Evolutionary conservation across 2,888 invertebrate genomes (phyloP).

Genomic region (Podotricha telesiphe): DNA sequence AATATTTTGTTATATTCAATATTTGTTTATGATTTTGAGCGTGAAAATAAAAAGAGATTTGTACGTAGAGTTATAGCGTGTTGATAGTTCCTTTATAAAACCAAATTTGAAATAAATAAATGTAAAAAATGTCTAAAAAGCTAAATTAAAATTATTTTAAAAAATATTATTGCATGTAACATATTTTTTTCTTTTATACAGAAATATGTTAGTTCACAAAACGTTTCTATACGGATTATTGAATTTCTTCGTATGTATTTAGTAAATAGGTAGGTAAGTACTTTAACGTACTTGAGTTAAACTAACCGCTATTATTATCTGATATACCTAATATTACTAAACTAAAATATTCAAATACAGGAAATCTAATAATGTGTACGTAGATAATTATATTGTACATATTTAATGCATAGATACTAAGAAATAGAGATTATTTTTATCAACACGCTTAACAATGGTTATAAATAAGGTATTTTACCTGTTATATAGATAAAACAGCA

Average conservation of each 20-base stretch:
- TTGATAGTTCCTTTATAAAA: no score
- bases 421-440: constrained; percentile 9
- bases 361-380: background rate
- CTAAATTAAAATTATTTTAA: no score
- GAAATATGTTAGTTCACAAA: background rate
- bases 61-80: no score
- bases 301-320: background rate
- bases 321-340: background rate
- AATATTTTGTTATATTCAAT: background rate
- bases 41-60: no score
- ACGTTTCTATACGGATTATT: background rate
- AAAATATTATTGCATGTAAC: no score
- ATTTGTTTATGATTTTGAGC: background rate
- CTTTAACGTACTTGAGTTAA: background rate
- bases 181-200: no score
- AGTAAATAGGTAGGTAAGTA: background rate
- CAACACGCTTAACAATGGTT: background rate
- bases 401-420: background rate
- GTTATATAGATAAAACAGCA: no score
- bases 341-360: constrained; percentile 3
- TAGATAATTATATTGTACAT: background rate
- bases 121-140: no score
- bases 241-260: background rate
- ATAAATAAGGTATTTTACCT: background rate
- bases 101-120: no score